Percentiles rank a stretch among this genome's conserved stretches.
These are phyloP conservation scores for Hippocampus kuda DNA, from an alignment of 2,797 vertebrate genomes.

Conservation along the genomic window DNA sequence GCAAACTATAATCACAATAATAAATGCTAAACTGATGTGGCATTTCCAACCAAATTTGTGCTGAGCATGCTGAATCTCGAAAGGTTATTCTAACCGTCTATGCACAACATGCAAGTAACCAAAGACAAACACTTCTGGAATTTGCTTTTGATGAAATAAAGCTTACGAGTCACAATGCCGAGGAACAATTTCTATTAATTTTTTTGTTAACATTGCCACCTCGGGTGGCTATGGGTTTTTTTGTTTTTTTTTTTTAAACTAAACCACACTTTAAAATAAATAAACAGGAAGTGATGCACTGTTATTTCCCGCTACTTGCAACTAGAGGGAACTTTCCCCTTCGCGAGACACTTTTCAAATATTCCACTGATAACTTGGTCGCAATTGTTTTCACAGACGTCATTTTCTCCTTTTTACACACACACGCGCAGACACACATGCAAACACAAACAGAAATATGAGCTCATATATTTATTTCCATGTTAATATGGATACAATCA, in stretches of 20 bases:
- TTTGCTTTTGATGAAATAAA: not conserved
- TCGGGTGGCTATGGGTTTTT: not conserved
- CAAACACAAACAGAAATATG: not conserved
- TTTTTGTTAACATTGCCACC: conserved; percentile 3
- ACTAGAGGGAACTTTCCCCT: conserved; percentile 44
- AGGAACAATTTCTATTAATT: conserved; percentile 13
- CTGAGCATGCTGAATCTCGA: not conserved
- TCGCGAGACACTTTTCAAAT: conserved; percentile 4
- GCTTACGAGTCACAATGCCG: not conserved
- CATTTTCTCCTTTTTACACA: conserved; percentile 7
- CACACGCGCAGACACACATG: not conserved
- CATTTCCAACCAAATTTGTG: not conserved
- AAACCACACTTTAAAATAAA: conserved; percentile 35
- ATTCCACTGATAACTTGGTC: conserved; percentile 21
- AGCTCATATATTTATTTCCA: not conserved
- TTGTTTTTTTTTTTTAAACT: conserved; percentile 16
- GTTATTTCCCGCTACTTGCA: conserved; percentile 32
- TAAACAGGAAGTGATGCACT: conserved; percentile 54
- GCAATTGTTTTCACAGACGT: conserved; percentile 15
- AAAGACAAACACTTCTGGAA: not conserved
- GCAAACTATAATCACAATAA: not conserved
- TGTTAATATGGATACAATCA: conserved; percentile 14
- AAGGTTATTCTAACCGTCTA: not conserved
- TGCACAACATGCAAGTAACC: not conserved
- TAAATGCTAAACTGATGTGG: not conserved